Evolutionary conservation across 2,113 vertebrate genomes (phyloP).

Genomic region (Phrynosoma platyrhinos): DNA sequence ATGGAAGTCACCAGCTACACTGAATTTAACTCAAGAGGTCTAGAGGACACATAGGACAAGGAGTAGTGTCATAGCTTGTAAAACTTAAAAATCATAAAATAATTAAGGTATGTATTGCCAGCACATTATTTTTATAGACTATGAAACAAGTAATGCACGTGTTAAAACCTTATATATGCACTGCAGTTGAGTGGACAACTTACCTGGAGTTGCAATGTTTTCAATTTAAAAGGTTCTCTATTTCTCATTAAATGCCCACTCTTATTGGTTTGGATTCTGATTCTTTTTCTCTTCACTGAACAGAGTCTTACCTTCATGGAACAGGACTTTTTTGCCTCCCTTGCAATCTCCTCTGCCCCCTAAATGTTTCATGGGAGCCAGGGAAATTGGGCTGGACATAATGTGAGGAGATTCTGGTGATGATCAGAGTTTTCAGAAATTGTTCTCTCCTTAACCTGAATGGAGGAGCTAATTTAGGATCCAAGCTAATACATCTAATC

Average conservation of each 20-base stretch:
- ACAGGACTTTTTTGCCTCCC: neutral
- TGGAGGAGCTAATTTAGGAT: too few relatives aligned
- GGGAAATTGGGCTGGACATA: too few relatives aligned
- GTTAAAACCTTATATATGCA: accelerated
- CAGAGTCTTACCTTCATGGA: neutral
- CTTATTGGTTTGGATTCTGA: constrained; percentile 21
- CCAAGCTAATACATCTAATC: too few relatives aligned
- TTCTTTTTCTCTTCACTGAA: accelerated
- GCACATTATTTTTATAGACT: neutral
- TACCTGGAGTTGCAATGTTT: neutral
- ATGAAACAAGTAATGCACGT: neutral
- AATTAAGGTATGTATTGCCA: neutral
- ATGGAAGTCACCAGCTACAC: too few relatives aligned
- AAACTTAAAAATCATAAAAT: neutral
- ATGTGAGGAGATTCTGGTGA: too few relatives aligned
- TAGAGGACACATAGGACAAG: neutral
- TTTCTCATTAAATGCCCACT: constrained; percentile 16
- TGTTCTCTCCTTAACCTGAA: too few relatives aligned
- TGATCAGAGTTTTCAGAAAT: too few relatives aligned
- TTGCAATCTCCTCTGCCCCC: too few relatives aligned
- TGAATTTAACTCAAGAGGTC: too few relatives aligned
- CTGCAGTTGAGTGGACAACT: neutral
- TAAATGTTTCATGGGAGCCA: too few relatives aligned
- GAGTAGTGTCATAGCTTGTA: neutral
- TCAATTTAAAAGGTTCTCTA: accelerated